Evolutionary conservation across 1,140 invertebrate genomes (phyloP), one percentile per base, ranked within the genome.

Genomic region (Pseudomyrmex pallidus): DNA sequence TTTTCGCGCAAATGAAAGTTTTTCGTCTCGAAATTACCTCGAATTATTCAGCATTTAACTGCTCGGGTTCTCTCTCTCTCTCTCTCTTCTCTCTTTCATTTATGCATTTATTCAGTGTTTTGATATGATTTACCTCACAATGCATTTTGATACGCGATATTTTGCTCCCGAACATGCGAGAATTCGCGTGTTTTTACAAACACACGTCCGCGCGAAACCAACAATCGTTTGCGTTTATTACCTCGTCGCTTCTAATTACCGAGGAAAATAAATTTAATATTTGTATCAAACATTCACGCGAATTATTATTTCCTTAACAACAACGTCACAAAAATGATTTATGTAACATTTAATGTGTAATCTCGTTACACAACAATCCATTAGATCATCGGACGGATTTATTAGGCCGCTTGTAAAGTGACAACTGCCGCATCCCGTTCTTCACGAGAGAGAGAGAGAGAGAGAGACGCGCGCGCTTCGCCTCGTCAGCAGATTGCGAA

Each of bases 41-140:
- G 25, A 59, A 62, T 80, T 86, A 86, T 64, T 74, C 64, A 72
- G 44, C 83, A 17, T 73, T 73, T 80, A 80, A 70, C 66, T 64
- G 46, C 46, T 54, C 50, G 50, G 35, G 5, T 35, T 35, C 5
- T 35, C 4, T 35, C 35, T 35, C 35, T 35, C 35, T 35, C 0
- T 35, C 35, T 35, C 35, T 35, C 35, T 35, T 3, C 5, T 35
- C 54, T 70, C 52, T 61, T 20, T 80, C 76, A 80, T 80, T 80
- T 80, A 80, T 80, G 76, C 76, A 80, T 80, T 80, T 80, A 80
- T 80, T 80, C 74, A 77, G 63, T 68, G 63, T 67, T 77, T 44
- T 48, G 66, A 48, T 78, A 78, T 78, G 76, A 50, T 78, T 78
- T 59, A 50, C 76, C 72, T 20, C 44, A 48, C 48, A 54, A 77